Conservation (phyloP, 2,888 invertebrate species). For the Andrena praecox region DNA sequence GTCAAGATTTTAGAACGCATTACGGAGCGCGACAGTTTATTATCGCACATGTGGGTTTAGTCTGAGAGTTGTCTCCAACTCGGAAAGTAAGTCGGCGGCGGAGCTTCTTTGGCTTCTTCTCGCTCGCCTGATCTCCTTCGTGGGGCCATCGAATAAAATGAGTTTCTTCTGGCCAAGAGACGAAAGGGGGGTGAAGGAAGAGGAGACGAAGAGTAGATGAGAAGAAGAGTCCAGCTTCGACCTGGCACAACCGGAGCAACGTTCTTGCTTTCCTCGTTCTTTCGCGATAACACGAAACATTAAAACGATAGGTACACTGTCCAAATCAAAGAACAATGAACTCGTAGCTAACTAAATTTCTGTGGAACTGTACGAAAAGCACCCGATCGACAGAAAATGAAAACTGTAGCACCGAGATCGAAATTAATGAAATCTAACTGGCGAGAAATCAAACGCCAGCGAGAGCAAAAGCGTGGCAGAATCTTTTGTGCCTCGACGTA, state of each 20-base stretch:
- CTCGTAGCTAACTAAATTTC: not conserved
- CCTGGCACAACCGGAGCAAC: slow-evolving; percentile 31
- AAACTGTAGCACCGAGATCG: not conserved
- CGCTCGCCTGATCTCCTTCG: slow-evolving; percentile 41
- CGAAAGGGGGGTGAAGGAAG: slow-evolving; percentile 11
- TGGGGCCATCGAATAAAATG: slow-evolving; percentile 56
- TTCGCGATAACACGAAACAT: not conserved
- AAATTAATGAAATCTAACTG: not conserved
- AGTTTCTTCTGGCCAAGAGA: slow-evolving; percentile 56
- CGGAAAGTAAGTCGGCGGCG: slow-evolving; percentile 58
- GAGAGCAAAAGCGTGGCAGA: not conserved
- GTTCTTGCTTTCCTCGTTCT: slow-evolving; percentile 26
- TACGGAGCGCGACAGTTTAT: slow-evolving; percentile 66
- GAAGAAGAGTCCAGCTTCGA: slow-evolving; percentile 30
- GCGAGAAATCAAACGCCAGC: not conserved
- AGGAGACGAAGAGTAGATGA: slow-evolving; percentile 4
- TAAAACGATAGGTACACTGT: not conserved
- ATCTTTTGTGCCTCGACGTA: not conserved
- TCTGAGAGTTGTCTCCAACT: slow-evolving; percentile 66
- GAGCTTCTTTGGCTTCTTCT: slow-evolving; percentile 48
- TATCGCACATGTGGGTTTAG: slow-evolving; percentile 71
- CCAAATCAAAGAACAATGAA: not conserved
- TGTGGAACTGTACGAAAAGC: not conserved
- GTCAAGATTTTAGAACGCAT: slow-evolving; percentile 63
- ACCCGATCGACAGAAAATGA: not conserved